Evolutionary conservation across 2,797 vertebrate species (phyloP).

Genomic region (Diceros bicornis): DNA sequence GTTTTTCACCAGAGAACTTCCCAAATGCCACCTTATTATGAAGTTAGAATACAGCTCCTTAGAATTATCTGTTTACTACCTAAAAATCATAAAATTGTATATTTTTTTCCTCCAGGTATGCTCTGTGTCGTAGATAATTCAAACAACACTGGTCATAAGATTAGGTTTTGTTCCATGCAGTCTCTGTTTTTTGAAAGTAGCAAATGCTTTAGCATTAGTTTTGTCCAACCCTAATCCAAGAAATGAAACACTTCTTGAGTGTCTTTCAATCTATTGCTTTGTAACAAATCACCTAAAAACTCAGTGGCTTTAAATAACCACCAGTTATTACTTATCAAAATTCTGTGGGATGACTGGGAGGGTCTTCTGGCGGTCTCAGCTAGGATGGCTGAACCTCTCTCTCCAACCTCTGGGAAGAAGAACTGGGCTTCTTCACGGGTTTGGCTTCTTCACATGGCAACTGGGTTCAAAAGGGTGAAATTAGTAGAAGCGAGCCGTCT

Average conservation of each 20-base stretch:
- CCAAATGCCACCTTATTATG: not conserved
- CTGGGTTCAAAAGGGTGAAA: not conserved
- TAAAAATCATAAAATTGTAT: not conserved
- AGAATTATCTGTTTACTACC: not conserved
- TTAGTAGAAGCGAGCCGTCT: not conserved
- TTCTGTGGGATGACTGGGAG: not conserved
- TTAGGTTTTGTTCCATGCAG: not conserved
- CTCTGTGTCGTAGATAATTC: not conserved
- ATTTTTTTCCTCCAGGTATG: not conserved
- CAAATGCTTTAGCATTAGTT: not conserved
- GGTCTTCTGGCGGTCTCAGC: not conserved
- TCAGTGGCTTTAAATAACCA: conserved; percentile 7
- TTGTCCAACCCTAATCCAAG: not conserved
- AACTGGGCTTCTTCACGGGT: not conserved
- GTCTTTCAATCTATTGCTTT: not conserved
- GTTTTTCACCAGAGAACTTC: not conserved
- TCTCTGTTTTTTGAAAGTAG: not conserved
- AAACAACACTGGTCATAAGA: not conserved
- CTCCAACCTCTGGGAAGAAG: not conserved
- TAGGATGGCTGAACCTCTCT: not conserved
- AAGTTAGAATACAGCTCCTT: not conserved
- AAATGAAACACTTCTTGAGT: not conserved
- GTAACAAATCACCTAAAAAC: not conserved
- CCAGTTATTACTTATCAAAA: not conserved
- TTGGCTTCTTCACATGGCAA: not conserved